Base-by-base conservation (phyloP, 2,797 vertebrate species). In the Acanthurus leucopareius region DNA sequence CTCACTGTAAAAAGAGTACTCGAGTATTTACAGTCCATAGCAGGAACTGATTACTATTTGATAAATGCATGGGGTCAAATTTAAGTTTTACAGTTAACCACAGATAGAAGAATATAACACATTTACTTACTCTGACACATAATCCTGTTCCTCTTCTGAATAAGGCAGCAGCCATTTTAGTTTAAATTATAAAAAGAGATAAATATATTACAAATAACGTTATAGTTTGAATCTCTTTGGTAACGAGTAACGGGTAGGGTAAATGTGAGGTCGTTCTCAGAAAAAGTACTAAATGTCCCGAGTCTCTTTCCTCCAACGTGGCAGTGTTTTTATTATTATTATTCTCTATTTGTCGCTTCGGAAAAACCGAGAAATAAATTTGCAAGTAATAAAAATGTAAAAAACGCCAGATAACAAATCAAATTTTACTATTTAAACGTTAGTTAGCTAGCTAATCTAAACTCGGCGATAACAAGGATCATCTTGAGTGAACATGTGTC, bases 231-330 rank as follows among this genome's bases (percentile, higher is more conserved):
- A 40, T 40, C 28, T 40, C 7, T 40, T 40, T 40, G 45, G 45
- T 48, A 10, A 48, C 8, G 10, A 14, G 25, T 11, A 10, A 35
- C 3, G 25, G 1, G 38, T 48, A 58, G 15, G 4, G 69, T 15
- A 13, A 49, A n/a, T 49, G 20, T 11, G 1, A 53, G 40, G 32
- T 52, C 40, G 17, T 2, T 13, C 2, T 17, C 13, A 42, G 1
- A n/a, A 75, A 49, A 40, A 63, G 80, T 4, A 73, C 84, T 77
- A n/a, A 63, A 84, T 77, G 82, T 87, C 69, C 78, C 9, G 60
- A 10, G 14, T 20, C 1, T 56, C 2, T 38, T 2, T 47, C 16
- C 60, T 67, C 14, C 84, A 38, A 5, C 10, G 4, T 14, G 45
- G 45, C 45, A 17, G 16, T 40, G 28, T 28, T 28, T 28, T 28